phyloP scores from a whole-genome alignment of 2,113 vertebrate genomes.

The Eulacestoma nigropectus region DNA sequence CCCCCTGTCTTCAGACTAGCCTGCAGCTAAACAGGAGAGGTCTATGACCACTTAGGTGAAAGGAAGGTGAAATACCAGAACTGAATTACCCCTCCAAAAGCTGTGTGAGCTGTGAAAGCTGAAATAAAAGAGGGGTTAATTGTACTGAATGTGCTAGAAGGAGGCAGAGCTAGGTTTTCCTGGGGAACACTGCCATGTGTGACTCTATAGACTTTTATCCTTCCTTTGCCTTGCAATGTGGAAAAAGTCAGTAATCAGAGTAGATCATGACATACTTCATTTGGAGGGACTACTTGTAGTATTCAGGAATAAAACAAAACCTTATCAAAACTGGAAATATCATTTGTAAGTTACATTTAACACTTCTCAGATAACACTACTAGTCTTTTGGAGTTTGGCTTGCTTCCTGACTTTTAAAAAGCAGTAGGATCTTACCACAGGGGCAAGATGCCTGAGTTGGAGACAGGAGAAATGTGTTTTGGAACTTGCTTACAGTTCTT shows the following conservation, averaged over 20 bases:
- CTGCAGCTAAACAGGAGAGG: neutral
- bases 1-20: neutral
- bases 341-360: neutral
- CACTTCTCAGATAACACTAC: neutral
- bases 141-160: neutral
- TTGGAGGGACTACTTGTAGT: neutral
- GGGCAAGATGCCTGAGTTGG: neutral
- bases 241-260: slow-evolving; percentile 38
- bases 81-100: neutral
- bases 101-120: neutral
- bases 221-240: slow-evolving; percentile 4
- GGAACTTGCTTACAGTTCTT: neutral
- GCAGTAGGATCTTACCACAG: neutral
- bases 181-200: slow-evolving; percentile 4
- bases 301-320: neutral
- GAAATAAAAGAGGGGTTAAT: neutral
- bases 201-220: neutral
- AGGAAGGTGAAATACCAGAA: neutral
- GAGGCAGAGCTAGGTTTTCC: neutral
- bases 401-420: neutral
- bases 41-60: neutral
- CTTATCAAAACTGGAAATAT: neutral
- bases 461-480: neutral
- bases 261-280: neutral
- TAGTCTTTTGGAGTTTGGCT: neutral